Conservation (phyloP, 2,888 invertebrate species). For the Mylabris sibirica region DNA sequence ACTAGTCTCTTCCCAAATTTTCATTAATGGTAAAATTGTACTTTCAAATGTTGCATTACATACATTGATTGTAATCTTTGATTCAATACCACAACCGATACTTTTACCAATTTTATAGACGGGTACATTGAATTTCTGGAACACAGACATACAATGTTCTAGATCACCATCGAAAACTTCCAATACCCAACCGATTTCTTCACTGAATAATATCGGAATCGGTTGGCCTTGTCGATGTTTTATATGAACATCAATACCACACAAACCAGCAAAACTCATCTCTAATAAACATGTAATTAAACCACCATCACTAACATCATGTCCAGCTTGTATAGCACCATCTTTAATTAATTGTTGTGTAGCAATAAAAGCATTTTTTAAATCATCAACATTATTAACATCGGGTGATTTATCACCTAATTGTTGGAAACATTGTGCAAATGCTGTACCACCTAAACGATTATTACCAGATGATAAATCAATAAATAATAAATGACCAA, state of each 20-base stretch:
- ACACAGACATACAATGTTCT: conserved; percentile 68
- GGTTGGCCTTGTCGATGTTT: conserved; percentile 65
- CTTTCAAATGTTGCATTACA: conserved; percentile 71
- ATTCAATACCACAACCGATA: conserved; percentile 71
- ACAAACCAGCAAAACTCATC: conserved; percentile 95
- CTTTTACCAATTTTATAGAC: conserved; percentile 75
- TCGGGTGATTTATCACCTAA: conserved; percentile 75
- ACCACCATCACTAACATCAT: conserved; percentile 98
- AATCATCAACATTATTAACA: conserved; percentile 71
- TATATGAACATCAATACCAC: conserved; percentile 76
- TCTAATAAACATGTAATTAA: conserved; percentile 88
- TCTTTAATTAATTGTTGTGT: conserved; percentile 86
- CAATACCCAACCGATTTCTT: conserved; percentile 86
- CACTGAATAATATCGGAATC: conserved; percentile 78
- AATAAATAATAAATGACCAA: conserved; percentile 78
- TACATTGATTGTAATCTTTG: conserved; percentile 68
- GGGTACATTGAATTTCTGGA: conserved; percentile 68
- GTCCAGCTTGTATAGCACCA: conserved; percentile 79
- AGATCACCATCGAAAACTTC: conserved; percentile 71
- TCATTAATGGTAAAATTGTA: conserved; percentile 73
- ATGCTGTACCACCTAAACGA: conserved; percentile 89
- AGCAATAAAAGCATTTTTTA: conserved; percentile 80
- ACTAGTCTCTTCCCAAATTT: conserved; percentile 96
- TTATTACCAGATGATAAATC: conserved; percentile 77
- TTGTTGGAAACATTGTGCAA: conserved; percentile 90